These are phyloP conservation scores for Megastigmus dorsalis DNA, from an alignment of 2,888 invertebrate species.

Conservation along the genomic window DNA sequence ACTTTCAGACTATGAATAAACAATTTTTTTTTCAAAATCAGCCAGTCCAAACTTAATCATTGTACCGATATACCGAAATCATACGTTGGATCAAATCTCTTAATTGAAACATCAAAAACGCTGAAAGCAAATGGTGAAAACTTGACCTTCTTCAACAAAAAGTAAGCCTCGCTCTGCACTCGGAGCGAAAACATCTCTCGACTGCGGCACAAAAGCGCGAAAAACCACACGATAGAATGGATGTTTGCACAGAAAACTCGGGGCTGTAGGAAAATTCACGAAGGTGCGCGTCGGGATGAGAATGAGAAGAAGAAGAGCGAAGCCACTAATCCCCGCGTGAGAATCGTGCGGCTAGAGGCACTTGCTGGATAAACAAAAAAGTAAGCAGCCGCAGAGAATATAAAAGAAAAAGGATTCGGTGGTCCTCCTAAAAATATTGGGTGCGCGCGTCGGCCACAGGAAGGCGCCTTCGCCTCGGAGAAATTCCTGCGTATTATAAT, in stretches of 20 bases:
- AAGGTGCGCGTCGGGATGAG: no score
- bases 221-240: background rate
- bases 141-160: no score
- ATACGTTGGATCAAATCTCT: no score
- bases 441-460: no score
- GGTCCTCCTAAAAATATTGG: slow-evolving; percentile 3
- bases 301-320: background rate
- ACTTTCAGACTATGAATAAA: no score
- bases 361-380: slow-evolving; percentile 42
- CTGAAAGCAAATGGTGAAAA: no score
- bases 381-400: slow-evolving; percentile 41
- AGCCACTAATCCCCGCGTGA: slow-evolving; percentile 7
- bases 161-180: no score
- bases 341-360: slow-evolving; percentile 24
- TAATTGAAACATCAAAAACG: no score
- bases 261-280: slow-evolving; percentile 3
- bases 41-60: background rate
- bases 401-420: slow-evolving; percentile 23
- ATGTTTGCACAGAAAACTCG: slow-evolving; percentile 9
- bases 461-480: no score
- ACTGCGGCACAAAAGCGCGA: background rate
- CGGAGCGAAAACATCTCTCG: no score
- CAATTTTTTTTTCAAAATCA: background rate
- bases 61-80: no score
- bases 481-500: background rate